Conservation (phyloP, 2,888 invertebrate genomes). For the Tenthredo distinguenda region DNA sequence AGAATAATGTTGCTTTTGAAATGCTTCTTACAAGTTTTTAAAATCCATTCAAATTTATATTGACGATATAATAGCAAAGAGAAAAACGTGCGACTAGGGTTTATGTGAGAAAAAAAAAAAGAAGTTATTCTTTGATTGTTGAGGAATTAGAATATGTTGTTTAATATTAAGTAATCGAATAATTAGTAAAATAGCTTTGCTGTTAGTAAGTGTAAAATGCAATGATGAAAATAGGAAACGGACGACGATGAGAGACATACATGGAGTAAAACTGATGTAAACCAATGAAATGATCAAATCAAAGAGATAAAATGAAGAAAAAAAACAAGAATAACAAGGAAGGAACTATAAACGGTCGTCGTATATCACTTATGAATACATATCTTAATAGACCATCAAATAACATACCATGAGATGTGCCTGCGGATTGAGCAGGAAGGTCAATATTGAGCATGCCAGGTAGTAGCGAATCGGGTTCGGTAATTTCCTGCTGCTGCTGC, state of each 20-base stretch:
- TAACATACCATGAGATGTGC: slow-evolving; percentile 67
- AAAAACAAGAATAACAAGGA: not conserved
- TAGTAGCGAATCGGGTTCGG: slow-evolving; percentile 72
- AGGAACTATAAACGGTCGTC: not conserved
- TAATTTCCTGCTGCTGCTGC: slow-evolving; percentile 63
- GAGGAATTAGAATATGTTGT: not conserved
- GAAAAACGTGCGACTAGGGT: not conserved
- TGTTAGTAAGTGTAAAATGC: slow-evolving; percentile 27
- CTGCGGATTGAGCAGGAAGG: slow-evolving; percentile 72
- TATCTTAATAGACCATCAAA: not conserved
- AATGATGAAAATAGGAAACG: not conserved
- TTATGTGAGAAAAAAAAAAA: not conserved
- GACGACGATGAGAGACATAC: not conserved
- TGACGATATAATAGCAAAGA: not conserved
- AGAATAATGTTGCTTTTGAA: not conserved
- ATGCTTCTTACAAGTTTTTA: not conserved
- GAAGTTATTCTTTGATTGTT: not conserved
- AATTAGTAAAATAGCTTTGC: not conserved
- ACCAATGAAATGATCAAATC: not conserved
- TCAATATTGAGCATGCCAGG: slow-evolving; percentile 79
- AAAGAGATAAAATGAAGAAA: not conserved
- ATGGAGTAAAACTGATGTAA: not conserved
- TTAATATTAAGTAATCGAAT: not conserved
- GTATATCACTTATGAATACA: not conserved
- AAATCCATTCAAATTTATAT: not conserved